Evolutionary conservation across 2,113 vertebrate species (phyloP), one percentile per base, ranked within the genome.

Genomic region (Tilapia sparmanii): DNA sequence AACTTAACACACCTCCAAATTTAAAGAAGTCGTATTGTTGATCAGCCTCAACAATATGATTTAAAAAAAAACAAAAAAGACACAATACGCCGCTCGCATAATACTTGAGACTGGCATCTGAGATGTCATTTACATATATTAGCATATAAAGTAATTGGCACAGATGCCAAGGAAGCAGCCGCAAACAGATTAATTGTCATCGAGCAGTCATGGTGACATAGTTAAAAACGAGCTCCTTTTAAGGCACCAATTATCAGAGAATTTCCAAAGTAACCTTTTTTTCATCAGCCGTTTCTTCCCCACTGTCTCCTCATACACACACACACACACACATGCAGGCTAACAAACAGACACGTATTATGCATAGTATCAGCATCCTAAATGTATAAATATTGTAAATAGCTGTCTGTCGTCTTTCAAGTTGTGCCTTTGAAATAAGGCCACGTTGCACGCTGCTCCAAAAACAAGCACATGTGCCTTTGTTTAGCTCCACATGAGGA

Each of bases 131-230:
- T 97, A 95, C 96, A 97, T 96, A 97, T 93, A 97, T 97, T 97
- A 96, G 96, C 96, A 97, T 97, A 97, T 96, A 96, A 97, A 97
- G 96, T 97, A 97, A 97, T 96, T 96, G 96, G 96, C 96, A 96
- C 96, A 97, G 96, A 97, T 97, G 96, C 96, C 96, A 95, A 95
- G 94, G 94, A 96, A 97, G 95, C 95, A 95, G 92, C 93, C 94
- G 87, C 96, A 96, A 96, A 97, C 96, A 96, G 94, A 97, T 97
- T 97, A 97, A 97, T 96, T 97, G 96, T 97, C 96, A 96, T 96
- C 93, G 93, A 96, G 92, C 95, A 93, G 95, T 95, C 92, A 91
- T 90, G 91, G 96, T 96, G 96, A 97, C 96, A 96, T 89, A 93
- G 96, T 97, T 96, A 97, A 97, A 97, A 96, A 97, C 95, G 95